A percentile compares a stretch with the other conserved stretches of the same genome.
phyloP scores from a whole-genome alignment of 1,140 invertebrate genomes.

The Caenorhabditis tropicalis region DNA sequence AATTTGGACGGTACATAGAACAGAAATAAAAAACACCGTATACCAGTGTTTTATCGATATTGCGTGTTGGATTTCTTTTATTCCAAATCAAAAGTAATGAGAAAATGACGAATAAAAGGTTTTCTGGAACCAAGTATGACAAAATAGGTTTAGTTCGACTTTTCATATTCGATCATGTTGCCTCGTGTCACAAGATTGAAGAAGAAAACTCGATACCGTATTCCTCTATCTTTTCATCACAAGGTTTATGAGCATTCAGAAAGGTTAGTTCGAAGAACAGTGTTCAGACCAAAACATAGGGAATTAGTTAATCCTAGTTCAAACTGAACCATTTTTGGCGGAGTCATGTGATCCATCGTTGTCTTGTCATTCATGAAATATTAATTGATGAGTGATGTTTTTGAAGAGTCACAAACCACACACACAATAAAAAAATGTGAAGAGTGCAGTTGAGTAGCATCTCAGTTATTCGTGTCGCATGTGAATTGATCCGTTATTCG shows the following conservation, averaged over 20 bases:
- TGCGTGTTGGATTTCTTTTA: too few species aligned
- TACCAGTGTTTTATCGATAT: too few species aligned
- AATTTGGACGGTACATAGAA: too few species aligned
- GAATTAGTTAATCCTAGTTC: too few species aligned
- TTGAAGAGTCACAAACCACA: background rate
- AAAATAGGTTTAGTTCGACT: background rate
- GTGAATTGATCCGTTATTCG: background rate
- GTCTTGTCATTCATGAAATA: background rate
- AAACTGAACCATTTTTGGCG: background rate
- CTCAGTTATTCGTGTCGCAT: background rate
- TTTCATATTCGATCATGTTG: background rate
- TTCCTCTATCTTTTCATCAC: background rate
- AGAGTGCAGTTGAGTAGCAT: background rate
- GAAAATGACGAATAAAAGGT: background rate
- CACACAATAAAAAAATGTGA: background rate
- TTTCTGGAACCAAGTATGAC: background rate
- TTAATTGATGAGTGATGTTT: constrained; percentile 22
- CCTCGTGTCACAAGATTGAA: background rate
- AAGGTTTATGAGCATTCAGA: background rate
- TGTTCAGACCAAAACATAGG: background rate
- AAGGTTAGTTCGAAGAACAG: background rate
- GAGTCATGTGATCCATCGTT: background rate
- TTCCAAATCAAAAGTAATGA: too few species aligned
- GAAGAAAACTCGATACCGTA: background rate
- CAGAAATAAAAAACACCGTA: too few species aligned